A percentile compares a stretch with the other conserved stretches of the same genome.
These are phyloP conservation scores for Microtus pennsylvanicus DNA, from an alignment of 2,113 vertebrate genomes.

Conservation along the genomic window DNA sequence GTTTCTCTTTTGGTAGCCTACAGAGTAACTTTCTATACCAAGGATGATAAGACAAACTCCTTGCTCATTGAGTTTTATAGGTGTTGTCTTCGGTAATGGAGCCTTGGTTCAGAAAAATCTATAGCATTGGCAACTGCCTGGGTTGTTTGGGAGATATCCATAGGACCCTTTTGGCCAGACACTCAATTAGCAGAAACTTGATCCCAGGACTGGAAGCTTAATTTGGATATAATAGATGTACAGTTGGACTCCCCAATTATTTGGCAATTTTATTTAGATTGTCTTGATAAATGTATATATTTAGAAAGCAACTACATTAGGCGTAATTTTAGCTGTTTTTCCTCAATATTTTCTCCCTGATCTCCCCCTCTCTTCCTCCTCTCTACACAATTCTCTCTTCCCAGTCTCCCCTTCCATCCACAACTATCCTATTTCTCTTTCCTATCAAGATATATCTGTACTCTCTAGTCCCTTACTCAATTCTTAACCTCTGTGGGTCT, in stretches of 20 bases:
- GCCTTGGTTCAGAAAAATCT: not conserved
- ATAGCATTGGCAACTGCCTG: not conserved
- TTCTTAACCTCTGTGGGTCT: not conserved
- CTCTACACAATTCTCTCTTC: not conserved
- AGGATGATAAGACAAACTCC: not conserved
- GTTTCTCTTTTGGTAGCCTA: not conserved
- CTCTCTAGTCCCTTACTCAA: not conserved
- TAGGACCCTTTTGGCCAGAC: not conserved
- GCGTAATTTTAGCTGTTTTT: not conserved
- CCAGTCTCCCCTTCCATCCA: not conserved
- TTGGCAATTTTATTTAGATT: not conserved
- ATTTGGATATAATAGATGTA: not conserved
- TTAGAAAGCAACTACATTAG: not conserved
- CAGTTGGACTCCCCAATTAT: not conserved
- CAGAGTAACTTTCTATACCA: not conserved
- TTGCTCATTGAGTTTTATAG: not conserved
- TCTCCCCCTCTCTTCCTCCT: not conserved
- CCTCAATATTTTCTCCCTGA: not conserved
- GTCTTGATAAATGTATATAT: not conserved
- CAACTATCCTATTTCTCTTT: not conserved
- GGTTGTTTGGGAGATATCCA: not conserved
- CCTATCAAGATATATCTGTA: not conserved
- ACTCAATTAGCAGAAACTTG: not conserved
- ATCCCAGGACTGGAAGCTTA: not conserved
- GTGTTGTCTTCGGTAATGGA: not conserved